Percentiles rank a stretch among this genome's conserved stretches.
Conservation (phyloP, 1,140 invertebrate genomes). For the Cherax destructor region DNA sequence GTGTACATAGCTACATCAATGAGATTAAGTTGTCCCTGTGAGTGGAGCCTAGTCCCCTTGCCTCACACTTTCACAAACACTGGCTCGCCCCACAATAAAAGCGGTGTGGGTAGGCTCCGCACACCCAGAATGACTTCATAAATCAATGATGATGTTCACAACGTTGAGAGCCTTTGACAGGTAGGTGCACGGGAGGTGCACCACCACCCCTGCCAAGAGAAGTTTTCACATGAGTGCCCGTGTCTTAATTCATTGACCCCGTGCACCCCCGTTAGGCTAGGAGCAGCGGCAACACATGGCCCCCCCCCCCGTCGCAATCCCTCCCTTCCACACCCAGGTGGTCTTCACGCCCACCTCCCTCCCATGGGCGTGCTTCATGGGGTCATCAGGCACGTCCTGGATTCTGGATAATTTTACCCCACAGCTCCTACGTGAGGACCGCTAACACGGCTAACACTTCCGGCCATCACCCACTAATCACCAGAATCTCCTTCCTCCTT, state of each 20-base stretch:
- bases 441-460: constrained; percentile 55
- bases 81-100: background rate
- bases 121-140: background rate
- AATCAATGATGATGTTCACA: constrained; percentile 10
- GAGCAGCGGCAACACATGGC: constrained; percentile 46
- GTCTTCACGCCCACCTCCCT: background rate
- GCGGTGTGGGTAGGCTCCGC: background rate
- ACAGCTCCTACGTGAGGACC: constrained; percentile 37
- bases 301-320: background rate
- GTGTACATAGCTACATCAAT: too few relatives aligned
- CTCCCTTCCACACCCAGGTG: constrained; percentile 27
- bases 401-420: constrained; percentile 52
- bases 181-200: background rate
- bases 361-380: background rate
- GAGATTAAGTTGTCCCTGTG: too few relatives aligned
- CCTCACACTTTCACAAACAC: background rate
- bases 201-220: background rate
- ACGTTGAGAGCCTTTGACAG: background rate
- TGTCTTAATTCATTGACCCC: background rate
- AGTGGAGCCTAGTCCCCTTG: too few relatives aligned
- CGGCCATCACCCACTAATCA: constrained; percentile 34
- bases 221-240: constrained; percentile 64
- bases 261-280: constrained; percentile 51
- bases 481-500: background rate
- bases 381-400: constrained; percentile 49